Conservation (phyloP, 2,113 vertebrate species). For the Crotalus viridis region DNA sequence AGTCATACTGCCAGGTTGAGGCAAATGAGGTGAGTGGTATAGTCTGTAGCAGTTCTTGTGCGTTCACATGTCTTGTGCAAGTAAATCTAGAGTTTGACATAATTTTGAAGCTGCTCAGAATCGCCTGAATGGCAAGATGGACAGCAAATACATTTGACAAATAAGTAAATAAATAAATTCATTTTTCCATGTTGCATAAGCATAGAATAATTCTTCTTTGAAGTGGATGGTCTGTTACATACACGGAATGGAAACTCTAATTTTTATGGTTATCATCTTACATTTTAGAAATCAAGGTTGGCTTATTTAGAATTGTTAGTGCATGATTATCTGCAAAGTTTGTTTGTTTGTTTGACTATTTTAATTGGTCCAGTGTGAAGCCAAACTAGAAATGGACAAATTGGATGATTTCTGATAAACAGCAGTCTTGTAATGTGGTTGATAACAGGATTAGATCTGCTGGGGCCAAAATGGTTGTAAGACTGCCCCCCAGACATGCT, state of each 20-base stretch:
- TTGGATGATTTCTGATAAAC: not conserved
- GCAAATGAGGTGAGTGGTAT: not conserved
- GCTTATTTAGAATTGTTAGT: not conserved
- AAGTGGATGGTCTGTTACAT: not conserved
- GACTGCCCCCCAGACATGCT: not conserved
- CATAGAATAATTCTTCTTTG: not conserved
- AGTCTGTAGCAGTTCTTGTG: not conserved
- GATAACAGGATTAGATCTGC: not conserved
- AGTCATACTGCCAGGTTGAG: not conserved
- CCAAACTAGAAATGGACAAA: not conserved
- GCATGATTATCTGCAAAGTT: not conserved
- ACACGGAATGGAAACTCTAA: not conserved
- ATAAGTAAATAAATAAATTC: not conserved
- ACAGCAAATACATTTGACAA: not conserved
- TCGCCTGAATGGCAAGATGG: not conserved
- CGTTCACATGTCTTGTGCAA: not conserved
- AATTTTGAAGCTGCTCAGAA: not conserved
- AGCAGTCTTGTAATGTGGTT: not conserved
- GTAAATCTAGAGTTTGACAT: not conserved
- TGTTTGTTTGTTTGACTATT: not conserved
- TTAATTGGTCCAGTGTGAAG: conserved; percentile 4
- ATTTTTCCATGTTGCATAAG: not conserved
- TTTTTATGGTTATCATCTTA: fast-evolving
- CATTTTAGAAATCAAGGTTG: not conserved
- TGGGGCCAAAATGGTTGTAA: not conserved